Base-by-base conservation (phyloP, 2,888 invertebrate species). In the Sipha maydis region DNA sequence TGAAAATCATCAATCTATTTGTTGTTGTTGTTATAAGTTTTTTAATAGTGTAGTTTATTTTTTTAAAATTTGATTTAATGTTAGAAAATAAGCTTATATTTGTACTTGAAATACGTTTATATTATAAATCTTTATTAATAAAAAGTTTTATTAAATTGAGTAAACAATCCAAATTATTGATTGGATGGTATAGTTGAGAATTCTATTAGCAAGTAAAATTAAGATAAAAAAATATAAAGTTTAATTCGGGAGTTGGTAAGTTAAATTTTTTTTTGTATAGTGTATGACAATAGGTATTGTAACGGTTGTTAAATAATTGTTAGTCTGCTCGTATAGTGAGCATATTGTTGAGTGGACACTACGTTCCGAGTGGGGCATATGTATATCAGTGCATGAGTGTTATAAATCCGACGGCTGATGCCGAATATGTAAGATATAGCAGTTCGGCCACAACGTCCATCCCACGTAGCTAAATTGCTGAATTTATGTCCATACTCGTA, bases 41-140 rank as follows among this genome's bases (percentile, higher is more conserved):
- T 54, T 54, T 17, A 5, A 9, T 9, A 54, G 54, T 54, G 1
- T 54, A 54, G 3, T 54, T 54, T 9, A 38, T 79, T 79, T 38
- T n/a, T 34, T 78, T 3, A 31, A 3, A 80, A n/a, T 38, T 80
- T 80, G n/a, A 80, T 82, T 82, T 82, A 69, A 17, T n/a, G 38
- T 80, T 34, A 67, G 8, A 8, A 67, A 80, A 67, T 79, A 14
- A 28, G 8, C 34, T n/a, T 25, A 0, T 7, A 28, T 7, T n/a
- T n/a, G n/a, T n/a, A 80, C 3, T 69, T 28, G 41, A 31, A 56
- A 56, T 17, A 56, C 9, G 41, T 41, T 5, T 41, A 41, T 8
- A 38, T 34, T n/a, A 38, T 41, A 34, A 34, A 34, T 34, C 4
- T n/a, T 38, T 21, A 21, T 28, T 8, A 67, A 80, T 67, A 3